Evolutionary conservation across 2,888 invertebrate species (phyloP).

Genomic region (Eudemis profundana): DNA sequence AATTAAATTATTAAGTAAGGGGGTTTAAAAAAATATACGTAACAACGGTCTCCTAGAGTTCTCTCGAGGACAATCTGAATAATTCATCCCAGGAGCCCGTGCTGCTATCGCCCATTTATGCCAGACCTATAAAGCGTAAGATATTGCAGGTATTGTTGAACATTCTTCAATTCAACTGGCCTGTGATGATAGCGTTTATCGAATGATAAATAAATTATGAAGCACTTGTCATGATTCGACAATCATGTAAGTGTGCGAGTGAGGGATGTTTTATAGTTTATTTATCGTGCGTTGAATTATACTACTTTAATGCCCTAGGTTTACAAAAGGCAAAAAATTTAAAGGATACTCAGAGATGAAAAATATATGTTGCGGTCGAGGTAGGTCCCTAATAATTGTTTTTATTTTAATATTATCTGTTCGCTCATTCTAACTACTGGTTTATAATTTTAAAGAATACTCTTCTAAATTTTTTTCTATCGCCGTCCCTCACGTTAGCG

Average conservation of each 20-base stretch:
- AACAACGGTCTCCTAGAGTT: constrained; percentile 2
- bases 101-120: constrained; percentile 46
- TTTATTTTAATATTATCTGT: constrained; percentile 6
- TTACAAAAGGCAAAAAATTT: no score
- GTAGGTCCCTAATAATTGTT: no score
- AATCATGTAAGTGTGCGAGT: no score
- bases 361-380: no score
- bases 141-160: constrained; percentile 1
- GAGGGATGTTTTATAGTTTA: no score
- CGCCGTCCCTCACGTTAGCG: constrained; percentile 59
- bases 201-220: no score
- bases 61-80: constrained; percentile 45
- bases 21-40: no score
- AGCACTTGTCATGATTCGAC: no score
- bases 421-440: constrained; percentile 51
- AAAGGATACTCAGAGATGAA: no score
- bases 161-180: neutral
- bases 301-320: no score
- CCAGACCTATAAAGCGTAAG: constrained; percentile 48
- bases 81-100: constrained; percentile 45
- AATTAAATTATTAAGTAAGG: no score
- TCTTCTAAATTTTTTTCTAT: constrained; percentile 65
- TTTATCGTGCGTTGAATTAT: neutral
- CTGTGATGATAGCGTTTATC: no score
- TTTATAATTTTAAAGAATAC: constrained; percentile 56